Conservation (phyloP, 2,888 invertebrate species). For the Stenurella melanura region DNA sequence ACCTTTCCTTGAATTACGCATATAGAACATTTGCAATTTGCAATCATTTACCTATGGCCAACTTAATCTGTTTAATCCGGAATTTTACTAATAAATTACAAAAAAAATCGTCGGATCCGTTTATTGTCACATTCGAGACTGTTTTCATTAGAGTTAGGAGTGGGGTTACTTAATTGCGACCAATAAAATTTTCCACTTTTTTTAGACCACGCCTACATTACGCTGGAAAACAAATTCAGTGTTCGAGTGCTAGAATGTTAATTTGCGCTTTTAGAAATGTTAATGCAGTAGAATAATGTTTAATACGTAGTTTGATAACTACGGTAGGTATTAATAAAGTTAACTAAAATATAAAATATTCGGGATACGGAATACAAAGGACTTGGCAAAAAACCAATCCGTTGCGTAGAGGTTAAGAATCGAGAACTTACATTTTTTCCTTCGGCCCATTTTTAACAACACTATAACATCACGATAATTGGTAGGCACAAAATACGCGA, state of each 20-base stretch:
- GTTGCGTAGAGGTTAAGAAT: slow-evolving; percentile 2
- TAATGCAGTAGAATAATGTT: too few species aligned
- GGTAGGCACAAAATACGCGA: neutral
- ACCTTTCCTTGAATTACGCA: slow-evolving; percentile 19
- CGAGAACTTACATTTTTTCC: slow-evolving; percentile 31
- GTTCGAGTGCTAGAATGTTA: too few species aligned
- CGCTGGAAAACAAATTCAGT: slow-evolving; percentile 13
- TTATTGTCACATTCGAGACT: neutral
- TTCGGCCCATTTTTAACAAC: slow-evolving; percentile 29
- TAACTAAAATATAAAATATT: too few species aligned
- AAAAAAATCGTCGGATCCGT: neutral
- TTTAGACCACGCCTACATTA: slow-evolving; percentile 19
- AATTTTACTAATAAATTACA: neutral
- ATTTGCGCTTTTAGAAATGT: too few species aligned
- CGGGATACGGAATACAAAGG: too few species aligned
- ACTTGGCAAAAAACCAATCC: slow-evolving; percentile 15
- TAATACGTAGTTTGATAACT: too few species aligned
- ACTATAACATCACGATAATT: slow-evolving; percentile 5
- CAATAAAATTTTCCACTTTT: slow-evolving; percentile 9
- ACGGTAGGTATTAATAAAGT: too few species aligned
- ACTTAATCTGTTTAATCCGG: too few species aligned
- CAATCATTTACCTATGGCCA: too few species aligned
- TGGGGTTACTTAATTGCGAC: neutral
- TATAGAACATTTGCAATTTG: too few species aligned
- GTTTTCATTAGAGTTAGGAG: neutral